phyloP scores from a whole-genome alignment of 2,888 invertebrate species.

The Coremacera marginata region DNA sequence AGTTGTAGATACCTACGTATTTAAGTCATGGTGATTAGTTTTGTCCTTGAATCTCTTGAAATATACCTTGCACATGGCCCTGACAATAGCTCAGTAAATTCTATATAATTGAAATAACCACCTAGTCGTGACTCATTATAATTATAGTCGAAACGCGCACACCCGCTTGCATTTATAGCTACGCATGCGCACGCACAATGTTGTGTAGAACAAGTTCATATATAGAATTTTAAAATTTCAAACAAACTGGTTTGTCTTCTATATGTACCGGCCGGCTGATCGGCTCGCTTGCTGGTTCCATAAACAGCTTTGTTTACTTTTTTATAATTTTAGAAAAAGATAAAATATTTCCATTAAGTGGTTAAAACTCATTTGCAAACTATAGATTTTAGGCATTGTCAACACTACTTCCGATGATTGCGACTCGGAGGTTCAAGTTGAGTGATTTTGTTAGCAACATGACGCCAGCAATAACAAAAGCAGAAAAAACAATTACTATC shows the following conservation, averaged over 20 bases:
- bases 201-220: too few species aligned
- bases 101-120: not conserved
- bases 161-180: not conserved
- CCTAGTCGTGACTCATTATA: not conserved
- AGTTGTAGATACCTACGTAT: not conserved
- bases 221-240: not conserved
- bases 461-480: too few species aligned
- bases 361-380: too few species aligned
- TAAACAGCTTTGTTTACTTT: slow-evolving; percentile 5
- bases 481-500: too few species aligned
- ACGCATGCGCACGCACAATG: not conserved
- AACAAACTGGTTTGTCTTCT: not conserved
- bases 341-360: not conserved
- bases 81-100: not conserved
- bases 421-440: too few species aligned
- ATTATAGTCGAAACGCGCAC: not conserved
- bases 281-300: not conserved
- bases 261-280: not conserved
- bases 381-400: too few species aligned
- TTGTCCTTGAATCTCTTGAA: not conserved
- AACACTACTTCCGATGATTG: too few species aligned
- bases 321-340: not conserved
- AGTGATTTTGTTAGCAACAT: too few species aligned
- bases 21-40: too few species aligned
- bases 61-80: not conserved